Percentiles rank a stretch among this genome's conserved stretches.
Conservation (phyloP, 2,888 invertebrate species). For the Thera obeliscata region DNA sequence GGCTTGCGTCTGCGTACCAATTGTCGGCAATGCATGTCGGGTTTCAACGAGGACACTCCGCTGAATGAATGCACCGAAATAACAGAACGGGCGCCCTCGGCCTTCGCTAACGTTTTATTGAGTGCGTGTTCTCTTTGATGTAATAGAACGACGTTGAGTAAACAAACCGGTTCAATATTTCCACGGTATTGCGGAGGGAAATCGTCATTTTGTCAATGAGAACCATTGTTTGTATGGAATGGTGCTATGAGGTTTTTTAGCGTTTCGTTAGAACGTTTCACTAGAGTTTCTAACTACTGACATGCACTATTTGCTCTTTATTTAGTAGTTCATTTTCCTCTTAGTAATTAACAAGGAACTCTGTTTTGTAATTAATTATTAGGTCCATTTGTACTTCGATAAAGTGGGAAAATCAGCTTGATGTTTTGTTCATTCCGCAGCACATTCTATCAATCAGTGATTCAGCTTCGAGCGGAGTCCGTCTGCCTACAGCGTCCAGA, state of each 20-base stretch:
- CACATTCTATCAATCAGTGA: constrained; percentile 70
- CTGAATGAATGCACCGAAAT: constrained; percentile 76
- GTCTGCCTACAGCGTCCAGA: constrained; percentile 69
- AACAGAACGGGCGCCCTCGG: constrained; percentile 67
- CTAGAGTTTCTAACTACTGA: constrained; percentile 11
- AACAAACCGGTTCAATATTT: constrained; percentile 45
- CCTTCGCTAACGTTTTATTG: constrained; percentile 59
- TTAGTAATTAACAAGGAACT: too few relatives aligned
- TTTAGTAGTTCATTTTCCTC: background rate
- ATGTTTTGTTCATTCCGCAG: constrained; percentile 54
- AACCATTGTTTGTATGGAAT: constrained; percentile 33
- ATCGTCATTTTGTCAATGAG: constrained; percentile 34
- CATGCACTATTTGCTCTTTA: background rate
- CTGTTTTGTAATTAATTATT: too few relatives aligned
- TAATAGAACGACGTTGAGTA: constrained; percentile 45
- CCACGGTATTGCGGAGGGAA: constrained; percentile 33
- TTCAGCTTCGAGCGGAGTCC: constrained; percentile 57
- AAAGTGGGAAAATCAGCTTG: constrained; percentile 48
- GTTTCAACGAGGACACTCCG: constrained; percentile 59
- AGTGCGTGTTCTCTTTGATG: constrained; percentile 45
- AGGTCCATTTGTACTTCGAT: constrained; percentile 13
- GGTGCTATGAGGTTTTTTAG: constrained; percentile 24
- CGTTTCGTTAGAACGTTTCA: constrained; percentile 11
- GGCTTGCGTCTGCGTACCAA: constrained; percentile 33
- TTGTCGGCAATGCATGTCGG: constrained; percentile 53